Conservation (phyloP, 2,888 invertebrate genomes). For the Papilio protenor region DNA sequence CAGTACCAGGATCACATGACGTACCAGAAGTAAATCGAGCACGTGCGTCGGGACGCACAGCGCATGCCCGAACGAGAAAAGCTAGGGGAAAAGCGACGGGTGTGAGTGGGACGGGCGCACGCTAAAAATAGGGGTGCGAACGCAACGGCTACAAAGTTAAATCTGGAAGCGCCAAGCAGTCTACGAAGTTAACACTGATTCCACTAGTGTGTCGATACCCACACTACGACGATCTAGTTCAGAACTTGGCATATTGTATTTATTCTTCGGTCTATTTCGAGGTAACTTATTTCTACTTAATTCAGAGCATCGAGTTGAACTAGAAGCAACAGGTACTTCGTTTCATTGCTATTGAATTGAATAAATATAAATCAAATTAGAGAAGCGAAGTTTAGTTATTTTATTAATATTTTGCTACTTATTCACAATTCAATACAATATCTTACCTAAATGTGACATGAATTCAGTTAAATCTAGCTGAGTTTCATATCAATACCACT, state of each 20-base stretch:
- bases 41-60: constrained; percentile 75
- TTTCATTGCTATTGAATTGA: neutral
- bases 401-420: neutral
- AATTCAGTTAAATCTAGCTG: no score
- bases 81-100: constrained; percentile 68
- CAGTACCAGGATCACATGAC: constrained; percentile 77
- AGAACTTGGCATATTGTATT: constrained; percentile 46
- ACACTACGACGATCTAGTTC: constrained; percentile 51
- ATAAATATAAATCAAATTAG: neutral
- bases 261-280: constrained; percentile 28
- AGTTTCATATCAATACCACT: no score
- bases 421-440: neutral
- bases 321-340: constrained; percentile 29
- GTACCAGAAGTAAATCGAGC: constrained; percentile 60
- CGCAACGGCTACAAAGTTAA: constrained; percentile 65
- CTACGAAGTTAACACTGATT: constrained; percentile 70
- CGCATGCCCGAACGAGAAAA: constrained; percentile 77
- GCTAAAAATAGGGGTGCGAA: constrained; percentile 72
- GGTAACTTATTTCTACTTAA: constrained; percentile 31
- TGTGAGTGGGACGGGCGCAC: constrained; percentile 61
- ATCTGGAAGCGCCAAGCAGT: constrained; percentile 82
- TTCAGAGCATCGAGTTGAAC: neutral
- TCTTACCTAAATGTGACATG: no score
- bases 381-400: neutral
- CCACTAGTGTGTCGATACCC: constrained; percentile 53